Evolutionary conservation across 1,140 invertebrate species (phyloP).

Genomic region (Oryzaephilus surinamensis): DNA sequence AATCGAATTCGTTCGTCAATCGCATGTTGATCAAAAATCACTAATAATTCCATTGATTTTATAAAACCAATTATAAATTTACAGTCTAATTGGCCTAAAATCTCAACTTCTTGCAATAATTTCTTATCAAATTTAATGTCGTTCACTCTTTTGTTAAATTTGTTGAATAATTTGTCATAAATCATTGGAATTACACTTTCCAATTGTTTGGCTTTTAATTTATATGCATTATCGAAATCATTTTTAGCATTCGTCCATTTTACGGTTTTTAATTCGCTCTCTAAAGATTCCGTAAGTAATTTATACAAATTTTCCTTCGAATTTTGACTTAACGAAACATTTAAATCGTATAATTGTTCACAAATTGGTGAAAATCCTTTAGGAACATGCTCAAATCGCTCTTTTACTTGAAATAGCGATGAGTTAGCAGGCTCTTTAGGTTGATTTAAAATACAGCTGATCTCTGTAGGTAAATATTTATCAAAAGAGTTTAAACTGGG

Average conservation of each 20-base stretch:
- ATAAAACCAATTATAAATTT: slow-evolving; percentile 53
- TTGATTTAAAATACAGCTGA: background rate
- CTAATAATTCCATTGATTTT: slow-evolving; percentile 36
- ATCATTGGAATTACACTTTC: slow-evolving; percentile 19
- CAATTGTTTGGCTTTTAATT: slow-evolving; percentile 21
- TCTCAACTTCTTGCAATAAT: slow-evolving; percentile 32
- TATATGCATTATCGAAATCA: slow-evolving; percentile 30
- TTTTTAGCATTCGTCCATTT: slow-evolving; percentile 33
- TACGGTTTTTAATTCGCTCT: slow-evolving; percentile 26
- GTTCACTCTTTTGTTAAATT: slow-evolving; percentile 9
- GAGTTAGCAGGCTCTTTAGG: slow-evolving; percentile 5
- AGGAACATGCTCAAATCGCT: slow-evolving; percentile 32
- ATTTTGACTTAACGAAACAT: slow-evolving; percentile 24
- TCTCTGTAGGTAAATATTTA: background rate
- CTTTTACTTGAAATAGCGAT: slow-evolving; percentile 21
- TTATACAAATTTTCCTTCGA: slow-evolving; percentile 24
- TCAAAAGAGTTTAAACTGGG: background rate
- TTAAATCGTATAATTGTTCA: slow-evolving; percentile 15
- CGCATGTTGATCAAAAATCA: slow-evolving; percentile 67
- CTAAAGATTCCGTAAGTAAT: slow-evolving; percentile 23
- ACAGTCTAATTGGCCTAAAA: slow-evolving; percentile 54
- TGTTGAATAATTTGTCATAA: background rate
- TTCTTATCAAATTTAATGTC: slow-evolving; percentile 24
- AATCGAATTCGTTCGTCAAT: slow-evolving; percentile 60
- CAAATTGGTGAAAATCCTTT: slow-evolving; percentile 37